phyloP scores from a whole-genome alignment of 2,888 invertebrate genomes.

The Euproctis similis region DNA sequence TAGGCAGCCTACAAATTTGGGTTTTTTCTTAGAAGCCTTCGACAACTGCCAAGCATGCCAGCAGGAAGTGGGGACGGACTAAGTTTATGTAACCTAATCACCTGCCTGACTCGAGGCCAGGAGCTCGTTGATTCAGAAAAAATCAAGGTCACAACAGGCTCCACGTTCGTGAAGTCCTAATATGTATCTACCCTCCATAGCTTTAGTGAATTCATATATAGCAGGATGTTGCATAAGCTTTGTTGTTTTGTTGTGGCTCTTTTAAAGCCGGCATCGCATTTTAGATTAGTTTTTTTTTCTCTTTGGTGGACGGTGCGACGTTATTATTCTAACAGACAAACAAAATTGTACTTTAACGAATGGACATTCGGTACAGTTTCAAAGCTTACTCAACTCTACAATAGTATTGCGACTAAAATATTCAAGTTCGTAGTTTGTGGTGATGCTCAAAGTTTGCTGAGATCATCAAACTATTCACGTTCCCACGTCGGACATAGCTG shows the following conservation, averaged over 20 bases:
- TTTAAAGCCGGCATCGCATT: conserved; percentile 59
- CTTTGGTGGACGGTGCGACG: conserved; percentile 32
- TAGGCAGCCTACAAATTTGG: conserved; percentile 56
- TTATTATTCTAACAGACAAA: conserved; percentile 35
- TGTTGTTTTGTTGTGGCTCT: conserved; percentile 62
- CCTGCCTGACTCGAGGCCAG: conserved; percentile 67
- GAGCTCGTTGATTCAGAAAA: conserved; percentile 52
- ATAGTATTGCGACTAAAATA: conserved; percentile 22
- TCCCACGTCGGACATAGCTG: conserved; percentile 43
- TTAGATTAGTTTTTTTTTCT: conserved; percentile 70
- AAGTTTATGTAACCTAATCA: conserved; percentile 76
- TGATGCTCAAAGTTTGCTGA: conserved; percentile 42
- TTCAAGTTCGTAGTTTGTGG: conserved; percentile 29
- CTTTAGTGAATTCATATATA: conserved; percentile 40
- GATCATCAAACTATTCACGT: conserved; percentile 46
- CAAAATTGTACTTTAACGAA: conserved; percentile 44
- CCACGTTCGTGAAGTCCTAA: conserved; percentile 52
- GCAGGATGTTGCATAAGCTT: conserved; percentile 75
- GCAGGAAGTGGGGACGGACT: conserved; percentile 72
- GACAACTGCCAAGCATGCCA: conserved; percentile 69
- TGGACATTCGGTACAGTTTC: conserved; percentile 28
- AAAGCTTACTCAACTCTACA: conserved; percentile 14
- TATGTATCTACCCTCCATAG: conserved; percentile 56
- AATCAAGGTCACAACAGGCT: conserved; percentile 65
- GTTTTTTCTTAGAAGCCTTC: conserved; percentile 66